Percentiles rank a stretch among this genome's conserved stretches.
phyloP scores from a whole-genome alignment of 92 coral and sea anemone genomes.

The Palythoa grandis region DNA sequence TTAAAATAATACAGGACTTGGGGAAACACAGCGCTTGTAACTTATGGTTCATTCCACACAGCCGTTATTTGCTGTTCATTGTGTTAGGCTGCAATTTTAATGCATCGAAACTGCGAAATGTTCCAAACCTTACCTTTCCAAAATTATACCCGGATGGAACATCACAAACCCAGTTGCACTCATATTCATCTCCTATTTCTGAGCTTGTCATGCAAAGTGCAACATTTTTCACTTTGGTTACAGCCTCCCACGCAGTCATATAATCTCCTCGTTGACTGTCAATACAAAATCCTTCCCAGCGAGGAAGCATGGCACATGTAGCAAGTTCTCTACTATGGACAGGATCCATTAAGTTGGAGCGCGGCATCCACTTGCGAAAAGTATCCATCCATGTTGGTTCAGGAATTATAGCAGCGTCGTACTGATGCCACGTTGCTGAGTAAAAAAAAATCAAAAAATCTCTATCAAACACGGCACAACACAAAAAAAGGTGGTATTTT shows the following conservation, averaged over 20 bases:
- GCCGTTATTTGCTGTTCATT: too few species aligned
- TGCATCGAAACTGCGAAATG: too few species aligned
- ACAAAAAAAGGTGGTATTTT: too few species aligned
- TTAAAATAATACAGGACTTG: too few species aligned
- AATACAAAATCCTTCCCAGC: conserved; percentile 38
- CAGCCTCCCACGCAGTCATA: conserved; percentile 28
- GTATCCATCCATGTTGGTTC: neutral
- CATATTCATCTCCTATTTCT: neutral
- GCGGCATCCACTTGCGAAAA: neutral
- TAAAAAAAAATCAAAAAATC: neutral
- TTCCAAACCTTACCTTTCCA: neutral
- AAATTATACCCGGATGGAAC: neutral
- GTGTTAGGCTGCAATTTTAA: too few species aligned
- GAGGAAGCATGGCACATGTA: conserved; percentile 16
- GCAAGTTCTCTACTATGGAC: neutral
- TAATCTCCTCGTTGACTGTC: conserved; percentile 2
- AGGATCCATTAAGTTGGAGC: neutral
- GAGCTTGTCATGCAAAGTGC: conserved; percentile 3
- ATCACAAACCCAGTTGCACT: neutral
- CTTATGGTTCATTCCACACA: too few species aligned
- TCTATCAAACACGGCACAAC: too few species aligned
- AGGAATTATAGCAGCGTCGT: conserved; percentile 33
- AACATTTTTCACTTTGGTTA: neutral
- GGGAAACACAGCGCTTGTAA: too few species aligned
- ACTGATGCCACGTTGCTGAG: conserved; percentile 18